phyloP scores from a whole-genome alignment of 1,140 invertebrate species.

The Panagrolaimus sp. region DNA sequence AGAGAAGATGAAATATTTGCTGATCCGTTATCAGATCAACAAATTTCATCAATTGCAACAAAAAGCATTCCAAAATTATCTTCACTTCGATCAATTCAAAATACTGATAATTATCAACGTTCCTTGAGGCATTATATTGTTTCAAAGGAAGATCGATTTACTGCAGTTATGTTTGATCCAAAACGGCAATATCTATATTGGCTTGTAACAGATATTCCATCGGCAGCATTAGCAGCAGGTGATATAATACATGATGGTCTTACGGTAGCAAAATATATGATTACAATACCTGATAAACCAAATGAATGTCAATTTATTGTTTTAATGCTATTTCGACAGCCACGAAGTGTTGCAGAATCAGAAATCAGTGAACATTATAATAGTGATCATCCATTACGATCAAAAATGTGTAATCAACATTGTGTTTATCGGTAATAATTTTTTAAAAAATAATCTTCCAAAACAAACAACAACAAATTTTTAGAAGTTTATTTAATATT shows the following conservation, averaged over 20 bases:
- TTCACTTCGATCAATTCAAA: slow-evolving; percentile 38
- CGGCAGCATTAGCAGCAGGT: slow-evolving; percentile 39
- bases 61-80: slow-evolving; percentile 32
- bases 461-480: slow-evolving; percentile 5
- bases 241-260: slow-evolving; percentile 25
- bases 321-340: slow-evolving; percentile 47
- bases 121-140: slow-evolving; percentile 46
- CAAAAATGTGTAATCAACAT: slow-evolving; percentile 32
- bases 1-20: slow-evolving; percentile 40
- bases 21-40: slow-evolving; percentile 39
- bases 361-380: slow-evolving; percentile 49
- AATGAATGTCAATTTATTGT: slow-evolving; percentile 32
- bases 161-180: slow-evolving; percentile 50
- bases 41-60: slow-evolving; percentile 37
- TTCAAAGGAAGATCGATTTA: slow-evolving; percentile 47
- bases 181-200: slow-evolving; percentile 38
- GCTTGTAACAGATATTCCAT: slow-evolving; percentile 48
- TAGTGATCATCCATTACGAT: slow-evolving; percentile 37
- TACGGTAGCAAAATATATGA: slow-evolving; percentile 36
- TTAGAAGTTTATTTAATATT: slow-evolving; percentile 35
- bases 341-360: slow-evolving; percentile 12
- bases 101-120: slow-evolving; percentile 44
- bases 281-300: slow-evolving; percentile 33
- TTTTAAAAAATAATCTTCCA: neutral
- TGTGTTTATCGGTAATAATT: slow-evolving; percentile 36